A percentile compares a stretch with the other conserved stretches of the same genome.
Conservation (phyloP, 2,888 invertebrate genomes). For the Leistus spinibarbis region DNA sequence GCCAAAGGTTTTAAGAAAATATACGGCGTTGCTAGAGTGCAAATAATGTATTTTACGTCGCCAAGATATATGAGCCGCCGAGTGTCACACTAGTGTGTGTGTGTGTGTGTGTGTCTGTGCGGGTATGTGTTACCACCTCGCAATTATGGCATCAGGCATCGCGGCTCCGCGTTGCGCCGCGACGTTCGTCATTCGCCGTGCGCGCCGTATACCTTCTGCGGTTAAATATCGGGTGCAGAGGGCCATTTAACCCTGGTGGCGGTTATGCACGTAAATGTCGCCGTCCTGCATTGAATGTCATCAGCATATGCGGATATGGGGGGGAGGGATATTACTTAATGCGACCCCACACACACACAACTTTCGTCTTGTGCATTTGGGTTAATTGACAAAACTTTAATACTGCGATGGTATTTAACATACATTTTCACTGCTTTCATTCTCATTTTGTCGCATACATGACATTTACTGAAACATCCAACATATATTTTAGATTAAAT, state of each 20-base stretch:
- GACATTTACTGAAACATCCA: not conserved
- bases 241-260: too few relatives aligned
- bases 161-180: too few relatives aligned
- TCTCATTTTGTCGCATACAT: not conserved
- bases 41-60: constrained; percentile 32
- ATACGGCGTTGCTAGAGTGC: constrained; percentile 27
- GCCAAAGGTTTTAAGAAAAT: constrained; percentile 38
- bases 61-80: constrained; percentile 23
- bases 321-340: too few relatives aligned
- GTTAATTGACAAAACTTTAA: not conserved
- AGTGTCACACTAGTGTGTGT: constrained; percentile 3
- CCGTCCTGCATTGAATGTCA: too few relatives aligned
- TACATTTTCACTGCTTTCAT: not conserved
- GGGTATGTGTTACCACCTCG: not conserved
- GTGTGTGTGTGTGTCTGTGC: too few relatives aligned
- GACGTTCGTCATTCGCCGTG: not conserved
- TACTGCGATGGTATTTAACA: not conserved
- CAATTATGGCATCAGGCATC: not conserved
- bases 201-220: not conserved
- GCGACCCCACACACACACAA: not conserved
- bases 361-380: not conserved
- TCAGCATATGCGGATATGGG: not conserved
- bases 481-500: too few relatives aligned
- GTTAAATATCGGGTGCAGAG: too few relatives aligned
- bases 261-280: too few relatives aligned